phyloP scores from a whole-genome alignment of 1,140 invertebrate species.

The Nebria ingens region DNA sequence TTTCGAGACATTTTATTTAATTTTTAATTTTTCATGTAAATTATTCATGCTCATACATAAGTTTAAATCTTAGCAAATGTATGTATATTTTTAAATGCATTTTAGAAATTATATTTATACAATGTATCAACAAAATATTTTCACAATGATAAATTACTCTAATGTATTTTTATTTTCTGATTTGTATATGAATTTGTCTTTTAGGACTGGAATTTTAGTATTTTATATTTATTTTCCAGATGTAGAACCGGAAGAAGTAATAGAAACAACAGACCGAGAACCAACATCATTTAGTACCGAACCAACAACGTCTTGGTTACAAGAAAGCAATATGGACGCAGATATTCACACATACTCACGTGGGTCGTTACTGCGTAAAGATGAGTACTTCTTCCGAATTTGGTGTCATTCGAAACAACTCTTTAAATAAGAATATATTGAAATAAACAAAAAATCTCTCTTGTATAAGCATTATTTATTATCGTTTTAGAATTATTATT shows the following conservation, averaged over 20 bases:
- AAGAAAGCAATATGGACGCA: slow-evolving; percentile 85
- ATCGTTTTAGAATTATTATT: not conserved
- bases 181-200: no score
- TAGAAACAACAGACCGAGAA: slow-evolving; percentile 51
- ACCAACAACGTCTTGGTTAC: slow-evolving; percentile 85
- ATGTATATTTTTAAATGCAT: no score
- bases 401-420: slow-evolving; percentile 77
- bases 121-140: no score
- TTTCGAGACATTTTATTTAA: no score
- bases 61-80: no score
- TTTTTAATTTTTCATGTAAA: no score
- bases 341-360: slow-evolving; percentile 81
- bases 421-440: slow-evolving; percentile 49
- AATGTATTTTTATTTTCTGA: no score
- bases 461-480: not conserved
- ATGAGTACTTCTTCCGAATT: slow-evolving; percentile 92
- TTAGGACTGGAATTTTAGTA: no score
- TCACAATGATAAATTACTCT: no score
- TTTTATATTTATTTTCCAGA: slow-evolving; percentile 26
- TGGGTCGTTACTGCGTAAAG: slow-evolving; percentile 64
- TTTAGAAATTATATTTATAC: no score
- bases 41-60: no score
- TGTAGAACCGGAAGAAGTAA: slow-evolving; percentile 38
- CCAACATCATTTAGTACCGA: slow-evolving; percentile 77
- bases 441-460: not conserved